Conservation (phyloP, 2,888 invertebrate genomes). For the Agrypnus murinus region DNA sequence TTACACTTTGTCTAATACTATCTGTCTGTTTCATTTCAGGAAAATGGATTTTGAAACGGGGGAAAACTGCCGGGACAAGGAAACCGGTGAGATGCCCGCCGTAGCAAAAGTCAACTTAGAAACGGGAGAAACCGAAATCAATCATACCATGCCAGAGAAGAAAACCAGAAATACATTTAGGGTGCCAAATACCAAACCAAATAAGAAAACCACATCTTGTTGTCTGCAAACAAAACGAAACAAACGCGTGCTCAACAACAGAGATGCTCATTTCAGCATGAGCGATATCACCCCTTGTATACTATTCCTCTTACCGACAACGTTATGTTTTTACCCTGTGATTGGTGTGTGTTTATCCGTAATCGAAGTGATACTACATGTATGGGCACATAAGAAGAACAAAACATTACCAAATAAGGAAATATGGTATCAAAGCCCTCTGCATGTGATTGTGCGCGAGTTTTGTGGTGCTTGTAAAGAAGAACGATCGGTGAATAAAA, state of each 20-base stretch:
- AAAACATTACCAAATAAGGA: constrained; percentile 74
- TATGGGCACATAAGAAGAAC: constrained; percentile 81
- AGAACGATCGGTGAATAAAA: constrained; percentile 76
- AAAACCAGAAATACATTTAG: constrained; percentile 46
- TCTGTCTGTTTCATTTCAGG: no score
- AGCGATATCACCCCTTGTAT: constrained; percentile 59
- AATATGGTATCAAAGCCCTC: constrained; percentile 81
- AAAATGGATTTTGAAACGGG: constrained; percentile 60
- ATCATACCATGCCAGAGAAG: constrained; percentile 48
- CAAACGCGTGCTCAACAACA: background rate
- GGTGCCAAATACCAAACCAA: constrained; percentile 31
- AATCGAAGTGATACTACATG: constrained; percentile 78
- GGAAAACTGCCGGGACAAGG: constrained; percentile 69
- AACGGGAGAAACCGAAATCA: constrained; percentile 72
- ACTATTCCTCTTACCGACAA: constrained; percentile 76
- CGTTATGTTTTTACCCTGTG: constrained; percentile 75
- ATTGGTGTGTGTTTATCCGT: constrained; percentile 73
- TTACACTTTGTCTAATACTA: no score
- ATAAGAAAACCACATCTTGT: constrained; percentile 5
- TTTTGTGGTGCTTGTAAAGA: constrained; percentile 82
- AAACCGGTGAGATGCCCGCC: constrained; percentile 74
- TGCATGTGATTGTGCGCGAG: constrained; percentile 79
- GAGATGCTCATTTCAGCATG: background rate
- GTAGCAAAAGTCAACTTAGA: constrained; percentile 70
- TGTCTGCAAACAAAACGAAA: background rate